A percentile compares a stretch with the other conserved stretches of the same genome.
Conservation (phyloP, 23 tunicate species). For the Ciona savignyi region DNA sequence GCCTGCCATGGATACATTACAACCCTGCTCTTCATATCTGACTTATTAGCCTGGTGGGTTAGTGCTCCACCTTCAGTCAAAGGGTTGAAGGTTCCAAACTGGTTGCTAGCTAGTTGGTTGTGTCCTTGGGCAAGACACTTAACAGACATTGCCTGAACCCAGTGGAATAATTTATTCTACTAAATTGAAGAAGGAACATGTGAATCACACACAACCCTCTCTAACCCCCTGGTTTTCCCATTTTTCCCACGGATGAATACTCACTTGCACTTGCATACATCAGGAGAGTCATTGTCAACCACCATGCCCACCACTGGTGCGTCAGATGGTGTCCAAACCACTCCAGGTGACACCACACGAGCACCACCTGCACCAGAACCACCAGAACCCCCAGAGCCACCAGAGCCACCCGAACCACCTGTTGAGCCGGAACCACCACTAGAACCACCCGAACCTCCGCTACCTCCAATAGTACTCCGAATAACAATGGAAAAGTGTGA, state of each 20-base stretch:
- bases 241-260: not conserved
- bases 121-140: no score
- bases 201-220: not conserved
- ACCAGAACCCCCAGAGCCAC: slow-evolving; percentile 1
- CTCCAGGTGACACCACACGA: not conserved
- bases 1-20: slow-evolving; percentile 1
- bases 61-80: no score
- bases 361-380: slow-evolving; percentile 9
- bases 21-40: no score
- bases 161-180: no score
- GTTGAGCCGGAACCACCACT: not conserved
- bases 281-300: not conserved
- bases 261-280: slow-evolving; percentile 6
- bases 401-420: slow-evolving; percentile 3
- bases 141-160: no score
- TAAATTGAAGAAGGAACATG: not conserved
- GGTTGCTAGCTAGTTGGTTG: no score
- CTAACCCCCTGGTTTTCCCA: no score
- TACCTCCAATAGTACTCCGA: no score
- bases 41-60: no score
- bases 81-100: no score
- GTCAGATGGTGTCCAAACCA: slow-evolving; percentile 33
- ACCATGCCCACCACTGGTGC: slow-evolving; percentile 17
- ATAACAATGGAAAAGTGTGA: no score
- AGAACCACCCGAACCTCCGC: slow-evolving; percentile 8